Percentiles rank a stretch among this genome's conserved stretches.
Conservation (phyloP, 2,888 invertebrate species). For the Heliconius sara region DNA sequence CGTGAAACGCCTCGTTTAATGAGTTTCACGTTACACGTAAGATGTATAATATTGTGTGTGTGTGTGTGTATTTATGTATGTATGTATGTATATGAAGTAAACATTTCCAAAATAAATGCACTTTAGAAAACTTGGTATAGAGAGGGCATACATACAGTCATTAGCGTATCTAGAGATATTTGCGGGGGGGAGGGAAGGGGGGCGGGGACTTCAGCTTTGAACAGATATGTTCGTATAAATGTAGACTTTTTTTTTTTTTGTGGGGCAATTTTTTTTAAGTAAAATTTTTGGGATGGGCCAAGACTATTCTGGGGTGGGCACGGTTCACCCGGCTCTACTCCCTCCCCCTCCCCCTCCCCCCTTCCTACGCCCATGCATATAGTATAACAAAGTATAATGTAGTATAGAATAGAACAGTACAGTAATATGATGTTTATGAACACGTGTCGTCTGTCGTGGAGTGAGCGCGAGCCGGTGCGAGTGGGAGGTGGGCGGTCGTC, state of each 20-base stretch:
- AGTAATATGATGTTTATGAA: slow-evolving; percentile 9
- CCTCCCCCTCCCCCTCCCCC: too few species aligned
- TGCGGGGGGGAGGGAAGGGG: too few species aligned
- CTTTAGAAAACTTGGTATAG: slow-evolving; percentile 26
- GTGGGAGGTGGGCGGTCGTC: slow-evolving; percentile 1
- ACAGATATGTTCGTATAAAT: too few species aligned
- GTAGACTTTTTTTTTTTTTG: too few species aligned
- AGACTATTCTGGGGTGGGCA: too few species aligned
- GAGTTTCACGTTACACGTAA: neutral
- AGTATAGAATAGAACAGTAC: neutral
- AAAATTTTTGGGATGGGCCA: too few species aligned
- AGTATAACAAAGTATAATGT: neutral
- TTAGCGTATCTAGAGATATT: too few species aligned
- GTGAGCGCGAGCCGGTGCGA: slow-evolving; percentile 36
- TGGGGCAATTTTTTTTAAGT: too few species aligned
- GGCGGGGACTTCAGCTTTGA: too few species aligned
- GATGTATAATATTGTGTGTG: neutral
- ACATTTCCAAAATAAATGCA: slow-evolving; percentile 27
- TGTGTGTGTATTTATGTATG: neutral
- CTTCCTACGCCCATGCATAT: too few species aligned
- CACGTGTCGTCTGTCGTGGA: slow-evolving; percentile 6
- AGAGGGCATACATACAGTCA: neutral
- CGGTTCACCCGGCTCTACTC: too few species aligned
- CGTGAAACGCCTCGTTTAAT: neutral
- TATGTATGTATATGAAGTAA: slow-evolving; percentile 21